These are phyloP conservation scores for Diarsia brunnea DNA, from an alignment of 2,888 invertebrate genomes.

Conservation along the genomic window DNA sequence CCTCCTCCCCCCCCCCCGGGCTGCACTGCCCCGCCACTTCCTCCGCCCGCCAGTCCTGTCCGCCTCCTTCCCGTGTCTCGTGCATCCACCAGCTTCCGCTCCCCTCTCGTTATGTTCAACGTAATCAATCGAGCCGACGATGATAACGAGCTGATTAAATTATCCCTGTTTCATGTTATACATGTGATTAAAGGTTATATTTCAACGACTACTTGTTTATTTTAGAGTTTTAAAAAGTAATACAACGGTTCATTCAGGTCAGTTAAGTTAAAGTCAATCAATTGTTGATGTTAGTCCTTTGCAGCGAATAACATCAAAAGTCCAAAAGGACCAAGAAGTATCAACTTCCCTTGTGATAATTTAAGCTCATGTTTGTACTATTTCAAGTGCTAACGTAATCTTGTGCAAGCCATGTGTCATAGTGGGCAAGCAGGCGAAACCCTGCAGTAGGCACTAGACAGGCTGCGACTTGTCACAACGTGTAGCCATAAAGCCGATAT, in stretches of 20 bases:
- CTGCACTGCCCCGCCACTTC: not conserved
- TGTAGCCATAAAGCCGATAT: constrained; percentile 23
- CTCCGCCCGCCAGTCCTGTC: constrained; percentile 22
- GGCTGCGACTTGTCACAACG: constrained; percentile 51
- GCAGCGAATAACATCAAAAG: not conserved
- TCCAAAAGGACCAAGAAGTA: not conserved
- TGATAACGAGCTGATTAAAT: constrained; percentile 13
- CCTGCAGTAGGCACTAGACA: constrained; percentile 45
- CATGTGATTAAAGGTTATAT: not conserved
- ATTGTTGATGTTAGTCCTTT: not conserved
- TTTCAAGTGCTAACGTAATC: constrained; percentile 6
- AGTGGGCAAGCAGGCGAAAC: constrained; percentile 2
- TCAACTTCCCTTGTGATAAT: not conserved
- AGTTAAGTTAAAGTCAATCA: not conserved
- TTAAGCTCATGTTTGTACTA: not conserved
- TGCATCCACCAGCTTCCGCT: constrained; percentile 55
- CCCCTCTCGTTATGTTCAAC: constrained; percentile 18
- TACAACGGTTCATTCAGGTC: not conserved
- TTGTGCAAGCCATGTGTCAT: constrained; percentile 32
- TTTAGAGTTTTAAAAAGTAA: not conserved
- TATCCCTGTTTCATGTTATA: not conserved
- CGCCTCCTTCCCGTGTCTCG: constrained; percentile 55
- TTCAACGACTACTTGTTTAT: constrained; percentile 1
- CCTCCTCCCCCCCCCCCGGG: constrained; percentile 28
- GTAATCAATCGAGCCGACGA: constrained; percentile 35